Percentiles rank a stretch among this genome's conserved stretches.
phyloP scores from a whole-genome alignment of 2,797 vertebrate genomes.

The Danio kyathit region DNA sequence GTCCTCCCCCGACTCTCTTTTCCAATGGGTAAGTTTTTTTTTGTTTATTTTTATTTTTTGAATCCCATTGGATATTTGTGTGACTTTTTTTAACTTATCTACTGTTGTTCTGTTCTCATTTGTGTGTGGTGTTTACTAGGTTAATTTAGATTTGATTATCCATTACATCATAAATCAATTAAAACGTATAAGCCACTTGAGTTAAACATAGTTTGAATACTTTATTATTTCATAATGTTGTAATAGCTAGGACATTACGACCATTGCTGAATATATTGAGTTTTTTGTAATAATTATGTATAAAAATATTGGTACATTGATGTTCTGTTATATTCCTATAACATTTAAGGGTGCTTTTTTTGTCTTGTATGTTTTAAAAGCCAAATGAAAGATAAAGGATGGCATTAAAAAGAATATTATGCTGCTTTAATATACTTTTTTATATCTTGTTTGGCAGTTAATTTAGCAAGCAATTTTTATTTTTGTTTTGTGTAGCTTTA shows the following conservation, averaged over 20 bases:
- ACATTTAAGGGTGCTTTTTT: too few relatives aligned
- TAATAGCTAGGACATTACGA: neutral
- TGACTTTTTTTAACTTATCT: neutral
- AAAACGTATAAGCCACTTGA: neutral
- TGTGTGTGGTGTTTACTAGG: too few relatives aligned
- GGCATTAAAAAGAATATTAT: too few relatives aligned
- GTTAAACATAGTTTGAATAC: neutral
- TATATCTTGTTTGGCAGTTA: too few relatives aligned
- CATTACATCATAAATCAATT: neutral
- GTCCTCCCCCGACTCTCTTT: constrained; percentile 76
- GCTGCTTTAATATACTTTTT: too few relatives aligned
- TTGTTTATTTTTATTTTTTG: neutral
- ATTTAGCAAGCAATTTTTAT: neutral
- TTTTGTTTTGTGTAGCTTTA: neutral
- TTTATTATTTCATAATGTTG: neutral
- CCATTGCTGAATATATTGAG: neutral
- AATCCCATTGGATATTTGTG: neutral
- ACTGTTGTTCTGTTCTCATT: neutral
- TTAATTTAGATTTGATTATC: too few relatives aligned
- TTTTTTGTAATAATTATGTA: too few relatives aligned
- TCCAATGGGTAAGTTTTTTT: constrained; percentile 68
- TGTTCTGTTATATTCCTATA: too few relatives aligned
- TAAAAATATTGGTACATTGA: too few relatives aligned
- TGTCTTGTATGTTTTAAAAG: too few relatives aligned
- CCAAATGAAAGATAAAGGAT: too few relatives aligned